Evolutionary conservation across 1,140 invertebrate species (phyloP).

Genomic region (Centruroides vittatus): DNA sequence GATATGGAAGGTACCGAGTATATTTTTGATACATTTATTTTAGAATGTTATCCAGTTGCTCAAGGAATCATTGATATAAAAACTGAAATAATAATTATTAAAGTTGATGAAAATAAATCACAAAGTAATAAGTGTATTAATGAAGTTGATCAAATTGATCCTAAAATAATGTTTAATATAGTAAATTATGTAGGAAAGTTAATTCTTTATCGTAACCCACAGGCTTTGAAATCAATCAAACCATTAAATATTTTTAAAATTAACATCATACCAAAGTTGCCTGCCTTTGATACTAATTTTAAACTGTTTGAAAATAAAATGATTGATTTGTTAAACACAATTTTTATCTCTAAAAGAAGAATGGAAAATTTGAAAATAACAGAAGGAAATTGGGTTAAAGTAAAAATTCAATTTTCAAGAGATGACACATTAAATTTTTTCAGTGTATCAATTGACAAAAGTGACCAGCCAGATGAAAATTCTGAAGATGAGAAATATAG

Average conservation of each 20-base stretch:
- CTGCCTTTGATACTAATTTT: background rate
- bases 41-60: constrained; percentile 6
- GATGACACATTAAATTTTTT: background rate
- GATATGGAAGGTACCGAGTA: background rate
- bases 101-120: background rate
- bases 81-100: constrained; percentile 3
- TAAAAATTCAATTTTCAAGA: background rate
- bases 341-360: background rate
- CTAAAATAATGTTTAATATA: constrained; percentile 3
- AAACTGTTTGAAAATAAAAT: background rate
- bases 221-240: background rate
- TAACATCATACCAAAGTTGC: constrained; percentile 1
- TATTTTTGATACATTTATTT: background rate
- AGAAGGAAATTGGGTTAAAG: constrained; percentile 7
- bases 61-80: constrained; percentile 4
- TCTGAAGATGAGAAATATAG: background rate
- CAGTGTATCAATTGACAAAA: background rate
- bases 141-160: background rate
- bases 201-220: background rate
- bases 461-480: background rate
- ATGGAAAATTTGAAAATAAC: background rate
- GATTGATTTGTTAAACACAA: constrained; percentile 6
- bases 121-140: background rate
- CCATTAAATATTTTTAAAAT: constrained; percentile 3
- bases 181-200: background rate